Evolutionary conservation across 2,888 invertebrate species (phyloP).

Genomic region (Catocala fraxini): DNA sequence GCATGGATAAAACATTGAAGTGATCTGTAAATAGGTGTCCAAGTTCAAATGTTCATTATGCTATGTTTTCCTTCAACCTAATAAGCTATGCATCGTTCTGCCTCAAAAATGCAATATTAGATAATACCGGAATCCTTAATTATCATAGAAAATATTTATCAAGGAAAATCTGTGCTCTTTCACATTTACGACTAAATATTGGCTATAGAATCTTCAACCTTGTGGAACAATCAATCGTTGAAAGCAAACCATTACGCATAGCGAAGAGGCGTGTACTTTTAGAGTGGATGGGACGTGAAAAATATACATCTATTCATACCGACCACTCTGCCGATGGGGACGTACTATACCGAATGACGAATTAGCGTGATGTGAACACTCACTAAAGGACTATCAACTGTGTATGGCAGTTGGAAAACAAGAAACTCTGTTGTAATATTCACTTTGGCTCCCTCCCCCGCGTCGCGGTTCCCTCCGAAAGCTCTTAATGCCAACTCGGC

Average conservation of each 20-base stretch:
- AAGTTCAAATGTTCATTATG: no score
- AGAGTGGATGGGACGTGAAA: conserved; percentile 5
- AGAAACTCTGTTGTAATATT: conserved; percentile 80
- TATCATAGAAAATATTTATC: no score
- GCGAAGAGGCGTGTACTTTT: neutral
- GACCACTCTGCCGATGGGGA: neutral
- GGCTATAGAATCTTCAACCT: no score
- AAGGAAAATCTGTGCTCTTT: no score
- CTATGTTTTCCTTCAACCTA: no score
- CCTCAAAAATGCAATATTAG: no score
- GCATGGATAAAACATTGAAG: no score
- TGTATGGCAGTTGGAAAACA: conserved; percentile 54
- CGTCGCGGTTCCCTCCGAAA: conserved; percentile 74
- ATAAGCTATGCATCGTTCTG: no score
- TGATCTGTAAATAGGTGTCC: no score
- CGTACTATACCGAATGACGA: neutral
- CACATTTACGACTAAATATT: no score
- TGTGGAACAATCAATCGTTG: conserved; percentile 12
- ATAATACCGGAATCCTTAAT: no score
- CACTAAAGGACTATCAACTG: conserved; percentile 19
- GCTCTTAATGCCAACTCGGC: conserved; percentile 85
- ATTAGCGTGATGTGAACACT: conserved; percentile 3
- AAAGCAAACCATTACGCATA: conserved; percentile 13
- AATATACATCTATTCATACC: conserved; percentile 14
- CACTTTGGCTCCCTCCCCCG: conserved; percentile 74